These are phyloP conservation scores for Troides aeacus DNA, from an alignment of 2,888 invertebrate species.

Conservation along the genomic window DNA sequence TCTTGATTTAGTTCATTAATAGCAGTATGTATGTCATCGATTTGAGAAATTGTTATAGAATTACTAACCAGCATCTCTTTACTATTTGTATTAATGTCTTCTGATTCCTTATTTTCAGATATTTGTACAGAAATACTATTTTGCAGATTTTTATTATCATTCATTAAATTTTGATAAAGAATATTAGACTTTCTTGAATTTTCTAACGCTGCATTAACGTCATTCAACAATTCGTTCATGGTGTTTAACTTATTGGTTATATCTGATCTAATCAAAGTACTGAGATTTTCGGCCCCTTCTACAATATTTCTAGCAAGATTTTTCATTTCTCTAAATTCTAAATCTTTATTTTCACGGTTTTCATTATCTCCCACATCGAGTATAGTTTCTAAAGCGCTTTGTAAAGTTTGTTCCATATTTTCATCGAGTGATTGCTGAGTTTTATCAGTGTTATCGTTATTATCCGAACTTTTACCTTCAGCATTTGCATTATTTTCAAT, in stretches of 20 bases:
- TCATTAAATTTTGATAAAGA: constrained; percentile 58
- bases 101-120: constrained; percentile 30
- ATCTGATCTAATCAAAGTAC: constrained; percentile 69
- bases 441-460: background rate
- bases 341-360: constrained; percentile 53
- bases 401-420: constrained; percentile 57
- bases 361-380: constrained; percentile 50
- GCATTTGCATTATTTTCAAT: too few species aligned
- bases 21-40: constrained; percentile 63
- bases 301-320: constrained; percentile 65
- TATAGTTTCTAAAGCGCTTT: constrained; percentile 55
- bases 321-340: constrained; percentile 69
- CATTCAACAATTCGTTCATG: constrained; percentile 71
- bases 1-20: constrained; percentile 63
- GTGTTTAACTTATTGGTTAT: constrained; percentile 73
- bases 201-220: constrained; percentile 70
- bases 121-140: background rate
- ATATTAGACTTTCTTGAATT: constrained; percentile 66
- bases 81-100: constrained; percentile 30
- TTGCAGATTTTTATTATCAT: constrained; percentile 15
- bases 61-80: constrained; percentile 28
- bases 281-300: constrained; percentile 68
- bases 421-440: constrained; percentile 46
- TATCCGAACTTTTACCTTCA: background rate
- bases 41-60: constrained; percentile 53